A percentile compares a stretch with the other conserved stretches of the same genome.
These are phyloP conservation scores for Sarotherodon lohbergeri DNA, from an alignment of 2,113 vertebrate species.

Conservation along the genomic window DNA sequence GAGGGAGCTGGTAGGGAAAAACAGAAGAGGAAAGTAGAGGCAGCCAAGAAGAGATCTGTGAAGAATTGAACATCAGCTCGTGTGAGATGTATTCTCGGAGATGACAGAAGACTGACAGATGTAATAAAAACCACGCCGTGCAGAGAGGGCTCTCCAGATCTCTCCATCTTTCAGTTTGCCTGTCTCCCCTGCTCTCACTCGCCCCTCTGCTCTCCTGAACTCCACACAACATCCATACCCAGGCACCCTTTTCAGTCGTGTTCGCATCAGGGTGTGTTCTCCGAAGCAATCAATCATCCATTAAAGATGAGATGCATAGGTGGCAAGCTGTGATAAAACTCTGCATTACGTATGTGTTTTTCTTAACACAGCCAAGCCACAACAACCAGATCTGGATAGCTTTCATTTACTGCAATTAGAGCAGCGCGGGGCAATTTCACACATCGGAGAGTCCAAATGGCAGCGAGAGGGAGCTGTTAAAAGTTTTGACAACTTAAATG, in stretches of 20 bases:
- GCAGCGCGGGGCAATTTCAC: conserved; percentile 17
- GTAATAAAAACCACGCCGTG: conserved; percentile 50
- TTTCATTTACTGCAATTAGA: conserved; percentile 38
- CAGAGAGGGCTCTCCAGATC: conserved; percentile 11
- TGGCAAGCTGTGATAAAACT: not conserved
- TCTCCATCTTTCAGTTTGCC: conserved; percentile 4
- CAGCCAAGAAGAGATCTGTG: conserved; percentile 4
- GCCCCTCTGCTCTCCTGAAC: not conserved
- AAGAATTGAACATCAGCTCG: conserved; percentile 23
- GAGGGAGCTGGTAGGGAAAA: not conserved
- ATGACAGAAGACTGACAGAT: conserved; percentile 47
- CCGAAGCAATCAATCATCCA: conserved; percentile 23
- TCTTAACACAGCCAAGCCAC: not conserved
- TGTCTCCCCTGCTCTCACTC: not conserved
- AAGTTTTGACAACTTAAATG: conserved; percentile 36
- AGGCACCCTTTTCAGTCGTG: not conserved
- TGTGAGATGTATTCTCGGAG: conserved; percentile 26
- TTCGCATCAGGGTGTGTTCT: not conserved
- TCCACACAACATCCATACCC: not conserved
- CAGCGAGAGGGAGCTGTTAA: conserved; percentile 12
- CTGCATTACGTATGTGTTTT: not conserved
- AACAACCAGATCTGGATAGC: not conserved
- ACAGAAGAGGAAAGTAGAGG: not conserved
- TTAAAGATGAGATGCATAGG: not conserved
- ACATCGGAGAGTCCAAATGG: conserved; percentile 26